Evolutionary conservation across 2,797 vertebrate genomes (phyloP).

Genomic region (Allobates femoralis): DNA sequence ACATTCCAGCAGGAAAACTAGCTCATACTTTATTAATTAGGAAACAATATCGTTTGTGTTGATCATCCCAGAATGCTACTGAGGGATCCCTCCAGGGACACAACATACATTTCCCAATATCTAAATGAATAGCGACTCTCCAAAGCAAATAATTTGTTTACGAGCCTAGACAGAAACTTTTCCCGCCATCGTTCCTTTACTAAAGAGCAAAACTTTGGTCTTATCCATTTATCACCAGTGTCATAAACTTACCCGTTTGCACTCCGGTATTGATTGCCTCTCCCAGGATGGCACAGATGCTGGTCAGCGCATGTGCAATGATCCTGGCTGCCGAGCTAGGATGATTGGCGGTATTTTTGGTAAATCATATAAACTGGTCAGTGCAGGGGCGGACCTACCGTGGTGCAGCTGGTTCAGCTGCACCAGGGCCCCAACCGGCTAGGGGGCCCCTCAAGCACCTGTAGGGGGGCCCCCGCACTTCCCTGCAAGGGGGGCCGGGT

Average conservation of each 20-base stretch:
- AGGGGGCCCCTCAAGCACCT: no score
- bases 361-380: no score
- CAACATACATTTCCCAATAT: conserved; percentile 11
- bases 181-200: background rate
- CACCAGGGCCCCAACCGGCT: no score
- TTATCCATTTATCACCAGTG: background rate
- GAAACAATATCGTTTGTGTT: conserved; percentile 18
- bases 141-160: background rate
- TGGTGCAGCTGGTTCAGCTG: no score
- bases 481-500: no score
- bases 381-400: no score
- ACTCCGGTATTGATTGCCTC: no score
- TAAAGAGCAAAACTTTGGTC: background rate
- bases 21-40: conserved; percentile 25
- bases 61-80: background rate
- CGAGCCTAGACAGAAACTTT: background rate
- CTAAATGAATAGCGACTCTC: background rate
- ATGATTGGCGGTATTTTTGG: no score
- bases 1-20: background rate
- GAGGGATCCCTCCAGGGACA: background rate
- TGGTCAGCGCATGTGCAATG: no score
- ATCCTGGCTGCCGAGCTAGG: no score
- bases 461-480: no score
- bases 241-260: background rate
- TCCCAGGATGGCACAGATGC: no score